These are phyloP conservation scores for Henicopernis longicauda DNA, from an alignment of 2,113 vertebrate species.

Conservation along the genomic window DNA sequence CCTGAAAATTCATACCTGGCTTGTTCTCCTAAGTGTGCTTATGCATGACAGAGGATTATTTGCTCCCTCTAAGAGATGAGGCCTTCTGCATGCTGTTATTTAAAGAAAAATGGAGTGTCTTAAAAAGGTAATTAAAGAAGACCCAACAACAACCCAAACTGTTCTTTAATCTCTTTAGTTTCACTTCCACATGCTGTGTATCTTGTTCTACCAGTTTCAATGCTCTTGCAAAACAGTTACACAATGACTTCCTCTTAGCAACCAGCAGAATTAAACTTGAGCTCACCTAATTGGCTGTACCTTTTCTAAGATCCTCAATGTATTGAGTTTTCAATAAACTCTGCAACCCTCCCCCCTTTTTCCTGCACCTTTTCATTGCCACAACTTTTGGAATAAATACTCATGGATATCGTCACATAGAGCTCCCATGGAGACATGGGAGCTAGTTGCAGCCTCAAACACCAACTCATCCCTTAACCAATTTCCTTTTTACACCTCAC, in stretches of 20 bases:
- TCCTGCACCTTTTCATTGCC: neutral
- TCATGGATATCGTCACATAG: neutral
- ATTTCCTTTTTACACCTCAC: neutral
- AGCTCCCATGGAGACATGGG: neutral
- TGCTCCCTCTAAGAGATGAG: neutral
- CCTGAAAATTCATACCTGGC: neutral
- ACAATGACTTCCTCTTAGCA: constrained; percentile 37
- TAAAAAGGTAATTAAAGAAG: constrained; percentile 57
- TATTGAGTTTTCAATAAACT: constrained; percentile 16
- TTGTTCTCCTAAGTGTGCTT: neutral
- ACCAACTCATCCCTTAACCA: neutral
- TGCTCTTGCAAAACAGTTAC: constrained; percentile 48
- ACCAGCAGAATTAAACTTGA: constrained; percentile 19
- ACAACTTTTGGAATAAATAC: neutral
- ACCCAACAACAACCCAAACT: constrained; percentile 47
- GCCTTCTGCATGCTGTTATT: constrained; percentile 11
- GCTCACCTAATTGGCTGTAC: neutral
- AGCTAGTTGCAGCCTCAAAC: neutral
- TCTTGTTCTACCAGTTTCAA: constrained; percentile 62
- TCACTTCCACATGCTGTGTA: constrained; percentile 38
- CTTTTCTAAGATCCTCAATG: neutral
- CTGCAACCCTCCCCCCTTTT: neutral
- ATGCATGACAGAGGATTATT: neutral
- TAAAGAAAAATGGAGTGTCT: constrained; percentile 44
- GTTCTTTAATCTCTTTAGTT: constrained; percentile 55